Percentiles rank a stretch among this genome's conserved stretches.
Conservation (phyloP, 2,888 invertebrate species). For the Leuctra nigra region DNA sequence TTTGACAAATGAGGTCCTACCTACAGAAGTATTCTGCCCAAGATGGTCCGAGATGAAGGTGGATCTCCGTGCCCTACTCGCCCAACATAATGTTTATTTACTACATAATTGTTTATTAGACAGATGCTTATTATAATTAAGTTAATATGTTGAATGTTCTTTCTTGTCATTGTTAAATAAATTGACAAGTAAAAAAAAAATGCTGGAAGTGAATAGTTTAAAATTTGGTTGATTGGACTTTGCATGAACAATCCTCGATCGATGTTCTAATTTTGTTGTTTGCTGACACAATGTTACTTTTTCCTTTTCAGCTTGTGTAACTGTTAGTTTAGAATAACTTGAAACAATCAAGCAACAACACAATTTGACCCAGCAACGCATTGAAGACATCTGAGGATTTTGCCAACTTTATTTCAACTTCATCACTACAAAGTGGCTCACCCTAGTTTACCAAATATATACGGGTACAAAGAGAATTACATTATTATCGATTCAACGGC, state of each 20-base stretch:
- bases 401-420: constrained; percentile 35
- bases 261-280: neutral
- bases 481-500: too few species aligned
- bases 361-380: constrained; percentile 79
- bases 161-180: too few species aligned
- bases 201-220: neutral
- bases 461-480: neutral
- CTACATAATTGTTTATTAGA: too few species aligned
- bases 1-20: too few species aligned
- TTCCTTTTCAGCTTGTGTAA: constrained; percentile 58
- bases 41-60: too few species aligned
- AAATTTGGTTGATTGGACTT: too few species aligned
- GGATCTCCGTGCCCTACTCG: too few species aligned
- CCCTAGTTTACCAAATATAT: constrained; percentile 13
- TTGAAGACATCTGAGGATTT: constrained; percentile 85
- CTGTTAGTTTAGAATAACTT: constrained; percentile 50
- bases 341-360: constrained; percentile 44
- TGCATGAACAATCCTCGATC: neutral
- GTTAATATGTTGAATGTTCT: too few species aligned
- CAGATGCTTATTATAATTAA: too few species aligned
- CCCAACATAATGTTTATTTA: too few species aligned
- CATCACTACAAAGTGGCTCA: constrained; percentile 24
- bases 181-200: too few species aligned
- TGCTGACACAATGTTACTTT: constrained; percentile 20
- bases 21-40: too few species aligned